These are phyloP conservation scores for Tinea trinotella DNA, from an alignment of 2,888 invertebrate species.

Conservation along the genomic window DNA sequence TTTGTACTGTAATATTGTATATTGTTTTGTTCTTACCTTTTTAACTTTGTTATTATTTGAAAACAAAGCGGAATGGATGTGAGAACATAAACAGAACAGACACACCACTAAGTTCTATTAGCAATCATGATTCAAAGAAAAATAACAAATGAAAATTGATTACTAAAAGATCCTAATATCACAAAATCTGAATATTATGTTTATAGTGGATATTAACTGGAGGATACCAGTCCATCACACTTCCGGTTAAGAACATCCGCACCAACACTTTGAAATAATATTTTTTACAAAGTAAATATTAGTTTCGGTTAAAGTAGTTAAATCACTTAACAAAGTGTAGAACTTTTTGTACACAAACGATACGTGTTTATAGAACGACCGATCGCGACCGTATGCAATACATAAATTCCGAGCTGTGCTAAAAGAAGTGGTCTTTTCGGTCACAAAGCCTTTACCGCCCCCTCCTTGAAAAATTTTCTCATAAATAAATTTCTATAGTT, in stretches of 20 bases:
- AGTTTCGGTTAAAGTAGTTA: too few relatives aligned
- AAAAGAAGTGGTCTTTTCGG: slow-evolving; percentile 19
- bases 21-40: too few relatives aligned
- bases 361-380: slow-evolving; percentile 38
- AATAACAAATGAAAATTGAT: background rate
- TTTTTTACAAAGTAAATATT: too few relatives aligned
- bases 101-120: background rate
- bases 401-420: too few relatives aligned
- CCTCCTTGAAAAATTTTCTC: slow-evolving; percentile 45
- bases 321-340: too few relatives aligned
- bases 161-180: background rate
- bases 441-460: slow-evolving; percentile 28
- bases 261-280: slow-evolving; percentile 29
- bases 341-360: too few relatives aligned
- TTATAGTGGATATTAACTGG: slow-evolving; percentile 33
- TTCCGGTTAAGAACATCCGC: slow-evolving; percentile 39
- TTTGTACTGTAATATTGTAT: too few relatives aligned
- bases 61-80: too few relatives aligned
- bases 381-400: slow-evolving; percentile 40
- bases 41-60: too few relatives aligned
- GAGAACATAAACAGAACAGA: too few relatives aligned
- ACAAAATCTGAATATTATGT: background rate
- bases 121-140: slow-evolving; percentile 2
- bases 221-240: slow-evolving; percentile 53
- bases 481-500: slow-evolving; percentile 36